Base-by-base conservation (phyloP, 1,140 invertebrate genomes). In the Caligus rogercresseyi region DNA sequence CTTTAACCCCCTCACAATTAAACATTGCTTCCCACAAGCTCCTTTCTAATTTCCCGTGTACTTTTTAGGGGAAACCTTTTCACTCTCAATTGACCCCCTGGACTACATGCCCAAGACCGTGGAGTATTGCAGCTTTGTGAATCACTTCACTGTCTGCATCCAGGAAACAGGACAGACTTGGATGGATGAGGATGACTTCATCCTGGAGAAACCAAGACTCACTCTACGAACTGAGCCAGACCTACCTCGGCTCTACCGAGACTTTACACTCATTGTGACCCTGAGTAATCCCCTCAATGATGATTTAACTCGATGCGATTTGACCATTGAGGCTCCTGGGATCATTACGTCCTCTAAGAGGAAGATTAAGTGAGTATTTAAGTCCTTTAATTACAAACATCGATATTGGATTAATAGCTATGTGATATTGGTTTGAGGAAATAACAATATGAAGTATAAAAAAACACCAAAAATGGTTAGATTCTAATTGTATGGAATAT, bases 61-160 rank as follows among this genome's bases (percentile, higher is more conserved):
- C 53, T 21, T 65, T 67, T 1, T 18, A 70, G 69, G 62, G 1
- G 67, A 66, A 51, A 52, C 61, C 13, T 26, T 70, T 2, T 59
- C 18, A 16, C 53, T 71, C 18, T 52, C 61, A 0, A 66, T 74
- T 13, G 54, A 63, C 0, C 65, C 65, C 18, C 66, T 68, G 13
- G 71, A 73, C 24, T 75, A 74, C 66, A 65, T 69, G 65, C 63
- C 66, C 21, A 71, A 71, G 56, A 57, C 74, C 26, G 69, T 71
- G n/a, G 74, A 75, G 55, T 68, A 70, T 25, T 70, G 69, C 61
- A 69, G 70, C 65, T 66, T 74, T 31, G 70, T 71, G 20, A 70
- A 74, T 31, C 70, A 69, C 20, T 66, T 68, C 23, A 67, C 69
- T 55, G 70, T 70, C 15, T 65, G 62, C 11, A 72, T 74, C 0